Conservation (phyloP, 1,140 invertebrate species). For the Lamellibrachia luymesi region DNA sequence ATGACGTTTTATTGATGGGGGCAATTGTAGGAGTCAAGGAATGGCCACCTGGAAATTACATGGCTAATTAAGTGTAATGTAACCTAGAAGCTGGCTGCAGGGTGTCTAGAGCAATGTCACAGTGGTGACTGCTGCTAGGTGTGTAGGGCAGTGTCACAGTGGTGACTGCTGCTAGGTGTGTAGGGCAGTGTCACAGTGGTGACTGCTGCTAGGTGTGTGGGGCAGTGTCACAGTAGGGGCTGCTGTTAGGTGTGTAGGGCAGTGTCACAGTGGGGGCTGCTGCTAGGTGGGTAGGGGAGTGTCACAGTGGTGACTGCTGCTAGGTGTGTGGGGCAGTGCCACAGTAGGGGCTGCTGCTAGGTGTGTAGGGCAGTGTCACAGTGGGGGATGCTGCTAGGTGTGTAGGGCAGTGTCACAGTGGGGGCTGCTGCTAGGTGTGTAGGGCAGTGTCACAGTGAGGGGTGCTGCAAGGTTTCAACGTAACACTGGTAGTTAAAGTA, state of each 20-base stretch:
- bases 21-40: background rate
- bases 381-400: too few relatives aligned
- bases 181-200: background rate
- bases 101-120: background rate
- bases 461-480: too few relatives aligned
- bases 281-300: too few relatives aligned
- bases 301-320: too few relatives aligned
- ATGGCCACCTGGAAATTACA: background rate
- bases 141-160: background rate
- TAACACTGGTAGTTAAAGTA: too few relatives aligned
- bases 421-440: too few relatives aligned
- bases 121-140: background rate
- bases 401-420: too few relatives aligned
- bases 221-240: background rate
- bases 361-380: too few relatives aligned
- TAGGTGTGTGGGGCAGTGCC: too few relatives aligned
- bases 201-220: background rate
- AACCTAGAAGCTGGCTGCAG: background rate
- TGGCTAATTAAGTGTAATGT: background rate
- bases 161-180: background rate
- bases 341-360: too few relatives aligned
- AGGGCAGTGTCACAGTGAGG: too few relatives aligned
- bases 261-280: too few relatives aligned
- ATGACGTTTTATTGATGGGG: background rate
- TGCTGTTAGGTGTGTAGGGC: background rate